phyloP scores from a whole-genome alignment of 2,113 vertebrate species.

The Cottus gobio region DNA sequence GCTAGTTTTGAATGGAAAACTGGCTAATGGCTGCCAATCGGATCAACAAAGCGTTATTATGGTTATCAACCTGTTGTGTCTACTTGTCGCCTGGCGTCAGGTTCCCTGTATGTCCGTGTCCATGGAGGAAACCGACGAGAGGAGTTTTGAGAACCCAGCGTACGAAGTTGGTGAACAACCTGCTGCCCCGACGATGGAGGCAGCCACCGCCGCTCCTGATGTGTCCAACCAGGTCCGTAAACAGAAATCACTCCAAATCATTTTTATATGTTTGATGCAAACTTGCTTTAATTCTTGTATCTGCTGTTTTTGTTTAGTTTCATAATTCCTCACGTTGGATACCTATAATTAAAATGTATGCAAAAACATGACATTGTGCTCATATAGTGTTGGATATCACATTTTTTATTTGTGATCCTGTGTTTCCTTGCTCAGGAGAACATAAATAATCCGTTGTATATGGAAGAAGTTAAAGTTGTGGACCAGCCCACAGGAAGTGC shows the following conservation, averaged over 20 bases:
- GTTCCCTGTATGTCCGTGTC: constrained; percentile 62
- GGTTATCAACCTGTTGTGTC: neutral
- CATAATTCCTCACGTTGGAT: neutral
- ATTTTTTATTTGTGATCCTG: neutral
- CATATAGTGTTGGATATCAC: neutral
- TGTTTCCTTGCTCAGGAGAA: constrained; percentile 40
- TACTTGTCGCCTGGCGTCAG: constrained; percentile 42
- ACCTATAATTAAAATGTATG: neutral
- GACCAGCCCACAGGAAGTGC: constrained; percentile 8
- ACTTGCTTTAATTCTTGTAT: neutral
- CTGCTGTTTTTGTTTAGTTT: neutral
- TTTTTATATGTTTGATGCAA: neutral
- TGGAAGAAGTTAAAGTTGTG: constrained; percentile 37
- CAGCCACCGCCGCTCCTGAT: constrained; percentile 17
- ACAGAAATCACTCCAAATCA: neutral
- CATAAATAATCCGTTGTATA: constrained; percentile 63
- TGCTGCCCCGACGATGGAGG: neutral
- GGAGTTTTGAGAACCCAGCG: constrained; percentile 75
- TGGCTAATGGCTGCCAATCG: neutral
- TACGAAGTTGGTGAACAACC: constrained; percentile 46
- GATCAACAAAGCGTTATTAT: neutral
- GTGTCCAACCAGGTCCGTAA: constrained; percentile 56
- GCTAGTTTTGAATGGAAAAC: neutral
- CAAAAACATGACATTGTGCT: neutral
- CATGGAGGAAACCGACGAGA: constrained; percentile 28